Base-by-base conservation (phyloP, 2,113 vertebrate genomes). In the Rhea pennata region DNA sequence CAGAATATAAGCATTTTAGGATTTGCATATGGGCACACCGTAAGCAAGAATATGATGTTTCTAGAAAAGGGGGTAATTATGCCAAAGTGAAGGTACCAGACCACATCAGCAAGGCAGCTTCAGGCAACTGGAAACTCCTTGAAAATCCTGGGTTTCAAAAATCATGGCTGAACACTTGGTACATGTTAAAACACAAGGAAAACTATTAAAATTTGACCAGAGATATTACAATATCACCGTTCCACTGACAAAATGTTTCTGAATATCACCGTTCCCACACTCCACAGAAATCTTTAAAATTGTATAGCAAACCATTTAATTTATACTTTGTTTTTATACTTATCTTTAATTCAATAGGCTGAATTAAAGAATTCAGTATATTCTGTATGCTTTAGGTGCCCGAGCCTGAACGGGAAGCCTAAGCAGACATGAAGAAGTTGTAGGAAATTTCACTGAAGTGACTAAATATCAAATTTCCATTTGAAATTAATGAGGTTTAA, bases 101-200 rank as follows among this genome's bases (percentile, higher is more conserved):
- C 6, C 6, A 54, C 24, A 46, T 22, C 17, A 81, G 44, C 29
- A 26, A 66, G 10, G 10, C 12, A 27, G 17, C 82, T 77, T 54
- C 53, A 73, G 39, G 22, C n/a, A 82, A 27, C 14, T 21, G 27
- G 39, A 65, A 51, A 64, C 29, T 75, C 22, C 24, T 50, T 3
- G 0, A 56, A 80, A 72, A 54, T 54, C 3, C 7, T 26, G 31
- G 0, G 0, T 76, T 59, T 29, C 58, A 42, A 5, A 10, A 82
- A n/a, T 10, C 29, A 10, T 80, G 8, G 15, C 23, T 42, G 22
- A 84, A 76, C 23, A n/a, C 6, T 39, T 15, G 4, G 13, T 64
- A 64, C 65, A 14, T 65, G 51, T 76, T 90, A 36, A 17, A 76
- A 56, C 12, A 66, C 70, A 16, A 82, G 40, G 3, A 5, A 59